Evolutionary conservation across 2,888 invertebrate species (phyloP), one percentile per base, ranked within the genome.

Genomic region (Phlogophora meticulosa): DNA sequence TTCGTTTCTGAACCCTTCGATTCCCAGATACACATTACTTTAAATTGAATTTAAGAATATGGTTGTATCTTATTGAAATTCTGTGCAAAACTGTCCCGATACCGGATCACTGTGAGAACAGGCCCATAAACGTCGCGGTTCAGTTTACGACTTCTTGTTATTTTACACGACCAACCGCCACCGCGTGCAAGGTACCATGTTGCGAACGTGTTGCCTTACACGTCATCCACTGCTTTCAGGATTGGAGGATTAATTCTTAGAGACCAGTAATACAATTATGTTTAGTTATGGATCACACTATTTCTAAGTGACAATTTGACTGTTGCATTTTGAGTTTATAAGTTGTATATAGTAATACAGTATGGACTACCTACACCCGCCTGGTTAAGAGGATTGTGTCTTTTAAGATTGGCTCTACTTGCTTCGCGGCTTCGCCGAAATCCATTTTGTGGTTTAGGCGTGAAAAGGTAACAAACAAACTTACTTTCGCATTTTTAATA

Each of bases 121-220:
- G 83, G 83, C 81, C 85, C 86, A 90, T 91, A 91, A 91, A 91
- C 84, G 88, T 87, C 87, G 72, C 71, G 74, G 77, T 77, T 78
- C 77, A 77, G 81, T 92, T 92, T 92, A 92, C 85, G 90, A 90
- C 85, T 90, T 88, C 89, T 87, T 85, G 91, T 91, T 89, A 90
- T 86, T 87, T 83, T 77, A 83, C 84, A 74, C 81, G 82, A 72
- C 78, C 67, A 81, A 45, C 62, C 57, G 48, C 61, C 61, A 76
- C 61, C 20, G 40, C 51, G 64, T 42, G 63, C 65, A 51, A 58
- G 49, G 67, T 28, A 53, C 45, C 74, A 70, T 70, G 68, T 76
- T 48, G 57, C 70, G 78, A 69, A 48, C 34, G 40, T 59, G 40
- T 57, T 61, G 70, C 70, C 32, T 57, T 69, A 53, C 48, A 62